These are phyloP conservation scores for Alexandromys fortis DNA, from an alignment of 2,113 vertebrate species.

Conservation along the genomic window DNA sequence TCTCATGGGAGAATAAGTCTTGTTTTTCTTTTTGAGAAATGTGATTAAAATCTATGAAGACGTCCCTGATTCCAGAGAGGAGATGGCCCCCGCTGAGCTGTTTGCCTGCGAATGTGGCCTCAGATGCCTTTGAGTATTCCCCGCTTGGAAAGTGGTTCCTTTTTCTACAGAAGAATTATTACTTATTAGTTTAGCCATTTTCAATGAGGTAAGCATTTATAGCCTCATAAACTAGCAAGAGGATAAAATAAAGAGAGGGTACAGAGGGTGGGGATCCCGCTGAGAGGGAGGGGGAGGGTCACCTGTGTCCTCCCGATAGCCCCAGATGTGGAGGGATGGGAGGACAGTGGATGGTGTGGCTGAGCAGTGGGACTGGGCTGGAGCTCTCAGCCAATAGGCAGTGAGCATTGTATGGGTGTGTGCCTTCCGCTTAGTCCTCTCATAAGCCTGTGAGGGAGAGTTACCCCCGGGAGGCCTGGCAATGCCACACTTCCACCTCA, in stretches of 20 bases:
- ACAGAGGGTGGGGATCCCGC: no score
- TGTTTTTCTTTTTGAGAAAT: conserved; percentile 56
- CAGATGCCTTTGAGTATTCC: neutral
- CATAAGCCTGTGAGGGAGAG: neutral
- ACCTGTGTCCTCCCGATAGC: neutral
- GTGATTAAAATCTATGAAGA: conserved; percentile 61
- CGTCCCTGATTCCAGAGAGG: neutral
- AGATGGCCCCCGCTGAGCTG: accelerated
- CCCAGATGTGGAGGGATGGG: accelerated
- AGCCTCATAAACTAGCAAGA: neutral
- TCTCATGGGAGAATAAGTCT: neutral
- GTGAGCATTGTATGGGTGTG: accelerated
- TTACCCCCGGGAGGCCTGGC: no score
- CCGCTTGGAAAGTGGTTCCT: neutral
- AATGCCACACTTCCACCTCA: neutral
- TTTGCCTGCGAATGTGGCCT: neutral
- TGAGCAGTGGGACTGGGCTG: neutral
- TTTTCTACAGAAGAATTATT: conserved; percentile 27
- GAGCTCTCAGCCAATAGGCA: neutral
- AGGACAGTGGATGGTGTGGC: no score
- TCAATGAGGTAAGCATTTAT: conserved; percentile 14
- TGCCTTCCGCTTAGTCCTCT: neutral
- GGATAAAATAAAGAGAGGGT: neutral
- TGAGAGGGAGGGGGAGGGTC: neutral
- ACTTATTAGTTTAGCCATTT: conserved; percentile 23